Evolutionary conservation across 2,797 vertebrate species (phyloP).

Genomic region (Amblyopsis hoosieri): DNA sequence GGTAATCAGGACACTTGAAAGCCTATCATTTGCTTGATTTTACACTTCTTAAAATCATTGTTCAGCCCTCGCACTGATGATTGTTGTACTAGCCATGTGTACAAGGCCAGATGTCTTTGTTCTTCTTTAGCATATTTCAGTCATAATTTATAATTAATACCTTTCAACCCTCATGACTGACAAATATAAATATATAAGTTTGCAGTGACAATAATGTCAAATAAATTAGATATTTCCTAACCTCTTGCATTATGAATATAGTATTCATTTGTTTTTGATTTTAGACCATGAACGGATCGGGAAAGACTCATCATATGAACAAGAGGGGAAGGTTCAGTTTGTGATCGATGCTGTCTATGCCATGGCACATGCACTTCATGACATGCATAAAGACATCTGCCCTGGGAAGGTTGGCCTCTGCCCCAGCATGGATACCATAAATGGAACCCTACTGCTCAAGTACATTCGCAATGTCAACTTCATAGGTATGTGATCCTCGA

Average conservation of each 20-base stretch:
- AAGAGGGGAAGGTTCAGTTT: slow-evolving; percentile 95
- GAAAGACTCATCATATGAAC: slow-evolving; percentile 90
- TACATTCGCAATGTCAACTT: slow-evolving; percentile 94
- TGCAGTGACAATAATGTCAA: too few species aligned
- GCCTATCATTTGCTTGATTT: slow-evolving; percentile 59
- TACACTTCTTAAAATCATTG: slow-evolving; percentile 37
- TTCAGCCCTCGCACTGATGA: slow-evolving; percentile 25
- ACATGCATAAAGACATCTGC: slow-evolving; percentile 92
- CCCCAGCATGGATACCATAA: slow-evolving; percentile 87
- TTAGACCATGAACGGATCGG: slow-evolving; percentile 92
- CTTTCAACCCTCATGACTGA: not conserved
- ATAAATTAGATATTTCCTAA: too few species aligned
- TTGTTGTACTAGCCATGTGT: slow-evolving; percentile 2
- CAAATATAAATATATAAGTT: too few species aligned
- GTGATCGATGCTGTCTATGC: slow-evolving; percentile 93
- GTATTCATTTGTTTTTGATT: slow-evolving; percentile 12
- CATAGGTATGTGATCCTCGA: slow-evolving; percentile 80
- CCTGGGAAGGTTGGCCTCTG: slow-evolving; percentile 90
- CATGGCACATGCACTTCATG: slow-evolving; percentile 93
- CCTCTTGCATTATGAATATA: not conserved
- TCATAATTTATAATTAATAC: slow-evolving; percentile 20
- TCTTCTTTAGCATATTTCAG: slow-evolving; percentile 14
- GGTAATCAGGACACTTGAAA: slow-evolving; percentile 51
- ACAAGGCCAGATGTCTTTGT: slow-evolving; percentile 13
- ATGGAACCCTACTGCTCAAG: slow-evolving; percentile 89